Evolutionary conservation across 1,140 invertebrate species (phyloP), one percentile per base, ranked within the genome.

Genomic region (Aphelenchoides besseyi): DNA sequence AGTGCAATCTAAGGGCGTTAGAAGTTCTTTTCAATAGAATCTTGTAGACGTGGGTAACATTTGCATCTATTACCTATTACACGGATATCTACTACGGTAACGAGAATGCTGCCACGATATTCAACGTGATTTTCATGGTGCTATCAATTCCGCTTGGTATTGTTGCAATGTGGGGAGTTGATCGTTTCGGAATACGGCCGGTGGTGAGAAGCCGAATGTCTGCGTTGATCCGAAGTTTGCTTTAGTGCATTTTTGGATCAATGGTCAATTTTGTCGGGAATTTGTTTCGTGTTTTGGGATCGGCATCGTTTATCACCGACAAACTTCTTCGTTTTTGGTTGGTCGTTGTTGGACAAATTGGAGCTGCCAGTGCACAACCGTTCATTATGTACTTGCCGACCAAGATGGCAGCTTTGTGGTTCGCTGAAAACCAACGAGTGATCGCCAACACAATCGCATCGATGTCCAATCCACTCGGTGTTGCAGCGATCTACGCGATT

Each of bases 41-140:
- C 36, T 61, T 70, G 9, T 67, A 87, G 85, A 85, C 86, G 70
- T 88, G 87, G 87, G 87, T 88, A 26, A 85, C 85, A 8, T 88
- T 85, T 75, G 86, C 87, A 26, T 85, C 86, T 0, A 86, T 88
- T n/a, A 85, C 87, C 28, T 85, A 86, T 70, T 75, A 85, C 37
- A 85, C 86, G 2, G 76, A 84, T 5, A 72, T 72, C 36, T 87
- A 83, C 61, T 88, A 84, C 72, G 71, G 79, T 16, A 84, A 85
- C 28, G 73, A 72, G 35, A 72, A 79, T 16, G 83, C 83, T 36
- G 73, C 84, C 32, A 86, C 86, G 72, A 85, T 85, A 70, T 71
- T 87, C 30, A 87, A 86, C n/a, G 72, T 86, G 0, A 82, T 87
- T 5, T 88, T 85, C 70, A 81, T 87, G 54, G 81, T 87, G 9